Conservation (phyloP, 2,888 invertebrate genomes). For the Heteropelma amictum region DNA sequence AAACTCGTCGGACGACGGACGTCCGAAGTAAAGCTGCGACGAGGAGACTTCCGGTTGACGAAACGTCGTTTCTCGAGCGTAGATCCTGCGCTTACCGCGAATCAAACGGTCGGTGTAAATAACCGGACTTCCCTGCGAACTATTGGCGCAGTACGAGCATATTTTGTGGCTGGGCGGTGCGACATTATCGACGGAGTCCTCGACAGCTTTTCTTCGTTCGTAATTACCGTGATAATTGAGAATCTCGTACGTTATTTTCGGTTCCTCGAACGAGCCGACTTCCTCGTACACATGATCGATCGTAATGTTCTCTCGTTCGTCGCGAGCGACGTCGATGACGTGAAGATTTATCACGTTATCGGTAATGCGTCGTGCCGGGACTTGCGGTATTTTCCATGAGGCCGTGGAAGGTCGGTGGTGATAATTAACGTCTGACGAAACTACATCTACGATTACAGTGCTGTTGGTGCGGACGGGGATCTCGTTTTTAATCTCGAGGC, state of each 20-base stretch:
- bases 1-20: slow-evolving; percentile 21
- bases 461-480: slow-evolving; percentile 55
- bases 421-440: slow-evolving; percentile 36
- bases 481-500: slow-evolving; percentile 52
- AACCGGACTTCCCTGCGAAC: slow-evolving; percentile 61
- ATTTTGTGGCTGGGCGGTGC: slow-evolving; percentile 57
- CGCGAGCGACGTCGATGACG: not conserved
- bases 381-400: not conserved
- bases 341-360: not conserved
- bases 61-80: slow-evolving; percentile 65
- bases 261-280: slow-evolving; percentile 47
- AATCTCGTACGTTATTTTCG: slow-evolving; percentile 57
- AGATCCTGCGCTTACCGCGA: slow-evolving; percentile 63
- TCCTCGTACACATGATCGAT: slow-evolving; percentile 67
- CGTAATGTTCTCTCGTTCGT: slow-evolving; percentile 1
- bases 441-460: slow-evolving; percentile 55
- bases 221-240: slow-evolving; percentile 63
- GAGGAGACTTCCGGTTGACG: slow-evolving; percentile 57
- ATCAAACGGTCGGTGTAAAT: slow-evolving; percentile 72
- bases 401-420: not conserved
- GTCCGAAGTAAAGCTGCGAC: slow-evolving; percentile 60
- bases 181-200: slow-evolving; percentile 39
- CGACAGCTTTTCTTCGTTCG: slow-evolving; percentile 57
- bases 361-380: not conserved
- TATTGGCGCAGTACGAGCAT: slow-evolving; percentile 64